Conservation (phyloP, 2,113 vertebrate genomes). For the Gymnobelideus leadbeateri region DNA sequence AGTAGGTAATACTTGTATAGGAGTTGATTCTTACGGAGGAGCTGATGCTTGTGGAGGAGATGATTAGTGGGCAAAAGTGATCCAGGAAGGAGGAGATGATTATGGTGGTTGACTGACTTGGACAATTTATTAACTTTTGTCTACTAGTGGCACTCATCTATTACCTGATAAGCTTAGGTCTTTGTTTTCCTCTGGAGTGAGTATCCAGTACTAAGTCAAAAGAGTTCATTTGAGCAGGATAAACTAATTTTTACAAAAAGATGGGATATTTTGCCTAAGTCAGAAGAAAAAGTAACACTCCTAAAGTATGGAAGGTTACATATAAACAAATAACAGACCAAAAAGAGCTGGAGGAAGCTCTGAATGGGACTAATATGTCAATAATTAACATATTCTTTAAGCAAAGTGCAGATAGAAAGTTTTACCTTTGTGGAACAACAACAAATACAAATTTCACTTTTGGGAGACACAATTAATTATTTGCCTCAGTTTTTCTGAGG, state of each 20-base stretch:
- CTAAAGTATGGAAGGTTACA: neutral
- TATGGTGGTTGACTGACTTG: neutral
- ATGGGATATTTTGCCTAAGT: neutral
- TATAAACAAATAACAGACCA: neutral
- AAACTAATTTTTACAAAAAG: neutral
- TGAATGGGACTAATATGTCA: neutral
- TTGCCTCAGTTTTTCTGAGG: neutral
- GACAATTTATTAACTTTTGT: neutral
- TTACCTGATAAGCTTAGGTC: neutral
- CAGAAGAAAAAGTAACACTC: neutral
- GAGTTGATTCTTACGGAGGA: neutral
- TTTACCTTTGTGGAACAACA: neutral
- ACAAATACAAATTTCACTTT: neutral
- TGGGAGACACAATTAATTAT: neutral
- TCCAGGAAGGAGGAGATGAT: neutral
- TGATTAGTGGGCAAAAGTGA: neutral
- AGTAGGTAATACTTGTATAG: neutral
- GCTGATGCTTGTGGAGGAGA: neutral
- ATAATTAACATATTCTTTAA: neutral
- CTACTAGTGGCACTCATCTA: neutral
- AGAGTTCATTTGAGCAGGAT: neutral
- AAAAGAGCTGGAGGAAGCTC: neutral
- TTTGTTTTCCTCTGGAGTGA: neutral
- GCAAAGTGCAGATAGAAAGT: neutral
- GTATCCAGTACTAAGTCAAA: neutral